Percentiles rank a stretch among this genome's conserved stretches.
Conservation (phyloP, 2,888 invertebrate genomes). For the Mythimna ferrago region DNA sequence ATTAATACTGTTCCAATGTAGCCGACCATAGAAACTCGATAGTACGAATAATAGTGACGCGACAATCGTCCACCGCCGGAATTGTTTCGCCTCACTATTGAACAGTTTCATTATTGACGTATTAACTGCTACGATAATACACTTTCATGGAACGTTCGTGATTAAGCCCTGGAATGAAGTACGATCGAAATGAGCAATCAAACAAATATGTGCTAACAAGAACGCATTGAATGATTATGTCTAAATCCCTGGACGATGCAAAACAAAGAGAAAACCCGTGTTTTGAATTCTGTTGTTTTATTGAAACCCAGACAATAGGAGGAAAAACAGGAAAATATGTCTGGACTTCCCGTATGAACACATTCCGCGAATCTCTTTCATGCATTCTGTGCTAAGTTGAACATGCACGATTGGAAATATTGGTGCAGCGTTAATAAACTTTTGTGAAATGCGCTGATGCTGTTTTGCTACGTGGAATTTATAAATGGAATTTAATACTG, state of each 20-base stretch:
- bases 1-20: constrained; percentile 70
- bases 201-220: constrained; percentile 24
- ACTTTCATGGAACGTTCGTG: constrained; percentile 37
- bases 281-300: constrained; percentile 41
- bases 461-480: constrained; percentile 19
- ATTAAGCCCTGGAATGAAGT: constrained; percentile 37
- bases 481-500: constrained; percentile 20
- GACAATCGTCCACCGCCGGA: constrained; percentile 47
- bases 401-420: constrained; percentile 35
- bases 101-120: constrained; percentile 53
- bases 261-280: constrained; percentile 42
- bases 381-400: constrained; percentile 8
- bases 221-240: constrained; percentile 35
- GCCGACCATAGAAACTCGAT: constrained; percentile 60
- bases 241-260: constrained; percentile 10
- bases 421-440: constrained; percentile 26
- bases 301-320: constrained; percentile 45
- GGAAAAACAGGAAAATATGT: constrained; percentile 23
- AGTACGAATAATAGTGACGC: constrained; percentile 58
- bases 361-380: constrained; percentile 32
- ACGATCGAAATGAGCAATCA: constrained; percentile 21
- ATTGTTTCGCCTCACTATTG: constrained; percentile 61
- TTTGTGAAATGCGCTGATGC: constrained; percentile 18
- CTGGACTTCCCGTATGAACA: constrained; percentile 21
- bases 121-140: constrained; percentile 56